Percentiles rank a stretch among this genome's conserved stretches.
These are phyloP conservation scores for Cyanoliseus patagonus DNA, from an alignment of 2,113 vertebrate species.

Conservation along the genomic window DNA sequence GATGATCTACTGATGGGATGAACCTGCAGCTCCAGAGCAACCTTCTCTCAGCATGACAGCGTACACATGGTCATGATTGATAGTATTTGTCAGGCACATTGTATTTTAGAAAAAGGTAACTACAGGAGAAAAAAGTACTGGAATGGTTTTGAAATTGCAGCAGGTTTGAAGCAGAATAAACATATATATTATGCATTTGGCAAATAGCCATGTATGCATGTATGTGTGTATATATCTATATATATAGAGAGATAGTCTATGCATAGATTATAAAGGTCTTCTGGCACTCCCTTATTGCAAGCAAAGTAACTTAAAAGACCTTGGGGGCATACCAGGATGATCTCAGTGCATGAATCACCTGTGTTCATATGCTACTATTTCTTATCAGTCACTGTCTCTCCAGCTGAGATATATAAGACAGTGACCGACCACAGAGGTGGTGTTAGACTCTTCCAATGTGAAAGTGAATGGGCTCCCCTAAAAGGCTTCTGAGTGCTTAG, in stretches of 20 bases:
- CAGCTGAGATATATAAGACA: not conserved
- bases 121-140: not conserved
- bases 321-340: not conserved
- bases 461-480: not conserved
- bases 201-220: not conserved
- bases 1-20: constrained; percentile 32
- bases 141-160: not conserved
- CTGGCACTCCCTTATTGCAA: not conserved
- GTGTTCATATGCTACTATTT: not conserved
- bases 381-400: not conserved
- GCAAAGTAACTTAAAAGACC: constrained; percentile 14
- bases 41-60: not conserved
- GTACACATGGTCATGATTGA: not conserved
- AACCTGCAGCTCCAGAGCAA: not conserved
- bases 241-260: not conserved
- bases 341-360: not conserved
- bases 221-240: accelerated
- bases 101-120: not conserved
- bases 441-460: not conserved
- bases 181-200: not conserved
- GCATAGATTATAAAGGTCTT: not conserved
- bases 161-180: not conserved
- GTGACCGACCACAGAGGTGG: not conserved
- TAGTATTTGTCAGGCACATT: not conserved
- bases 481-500: not conserved